Conservation (phyloP, 2,113 vertebrate species). For the Paralichthys olivaceus region DNA sequence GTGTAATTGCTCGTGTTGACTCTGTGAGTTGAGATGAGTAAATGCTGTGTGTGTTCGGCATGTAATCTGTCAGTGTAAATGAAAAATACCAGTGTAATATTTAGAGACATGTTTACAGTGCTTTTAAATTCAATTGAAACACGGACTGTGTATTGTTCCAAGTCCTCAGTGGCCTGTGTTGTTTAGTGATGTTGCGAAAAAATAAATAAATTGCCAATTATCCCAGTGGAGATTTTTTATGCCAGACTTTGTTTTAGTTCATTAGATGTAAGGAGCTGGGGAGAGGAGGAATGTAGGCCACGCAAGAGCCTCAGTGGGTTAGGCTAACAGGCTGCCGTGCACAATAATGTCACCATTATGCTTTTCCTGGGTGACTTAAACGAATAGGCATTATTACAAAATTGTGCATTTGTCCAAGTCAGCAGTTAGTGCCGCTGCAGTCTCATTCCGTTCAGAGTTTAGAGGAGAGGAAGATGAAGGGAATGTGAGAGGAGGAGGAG, state of each 20-base stretch:
- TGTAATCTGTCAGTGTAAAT: constrained; percentile 4
- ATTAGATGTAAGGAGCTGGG: constrained; percentile 63
- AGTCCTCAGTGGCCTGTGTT: constrained; percentile 24
- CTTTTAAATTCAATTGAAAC: constrained; percentile 35
- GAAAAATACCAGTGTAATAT: constrained; percentile 23
- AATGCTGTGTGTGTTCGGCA: constrained; percentile 3
- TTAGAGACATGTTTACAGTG: constrained; percentile 31
- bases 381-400: constrained; percentile 72
- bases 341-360: constrained; percentile 71
- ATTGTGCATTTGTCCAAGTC: constrained; percentile 75
- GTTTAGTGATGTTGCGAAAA: constrained; percentile 35
- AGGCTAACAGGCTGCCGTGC: constrained; percentile 62
- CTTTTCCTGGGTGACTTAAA: constrained; percentile 69
- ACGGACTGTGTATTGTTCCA: constrained; percentile 4
- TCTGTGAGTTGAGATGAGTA: neutral
- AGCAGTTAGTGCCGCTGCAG: constrained; percentile 72
- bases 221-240: constrained; percentile 53
- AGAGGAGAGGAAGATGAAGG: constrained; percentile 48
- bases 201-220: constrained; percentile 60
- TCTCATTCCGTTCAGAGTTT: constrained; percentile 66
- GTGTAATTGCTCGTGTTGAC: constrained; percentile 8
- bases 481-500: constrained; percentile 34
- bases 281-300: constrained; percentile 56
- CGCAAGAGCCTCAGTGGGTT: constrained; percentile 49
- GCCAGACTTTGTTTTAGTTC: constrained; percentile 68